phyloP scores from a whole-genome alignment of 2,113 vertebrate species.

The Equus quagga region DNA sequence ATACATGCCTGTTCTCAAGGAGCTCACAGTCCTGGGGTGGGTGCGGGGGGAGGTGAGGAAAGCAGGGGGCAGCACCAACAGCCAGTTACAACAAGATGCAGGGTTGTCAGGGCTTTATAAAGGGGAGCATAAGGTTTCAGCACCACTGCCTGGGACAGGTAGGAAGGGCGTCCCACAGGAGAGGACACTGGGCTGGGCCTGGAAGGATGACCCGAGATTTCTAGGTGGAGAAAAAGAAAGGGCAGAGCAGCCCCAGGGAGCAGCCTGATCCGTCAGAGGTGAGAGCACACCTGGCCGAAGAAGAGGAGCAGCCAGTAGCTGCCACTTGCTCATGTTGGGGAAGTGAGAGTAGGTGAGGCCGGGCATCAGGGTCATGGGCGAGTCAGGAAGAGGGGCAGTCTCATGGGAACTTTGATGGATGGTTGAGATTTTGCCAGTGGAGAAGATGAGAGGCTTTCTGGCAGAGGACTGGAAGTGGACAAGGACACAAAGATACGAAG shows the following conservation, averaged over 20 bases:
- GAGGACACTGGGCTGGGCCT: background rate
- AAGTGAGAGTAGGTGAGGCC: background rate
- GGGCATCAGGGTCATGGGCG: background rate
- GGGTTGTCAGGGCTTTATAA: background rate
- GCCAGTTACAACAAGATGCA: background rate
- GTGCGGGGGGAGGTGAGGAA: background rate
- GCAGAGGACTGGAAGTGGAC: background rate
- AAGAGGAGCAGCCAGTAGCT: background rate
- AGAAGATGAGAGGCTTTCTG: background rate
- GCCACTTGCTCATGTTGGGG: background rate
- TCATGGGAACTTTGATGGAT: background rate
- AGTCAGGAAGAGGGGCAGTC: background rate
- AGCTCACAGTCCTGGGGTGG: background rate
- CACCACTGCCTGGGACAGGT: background rate
- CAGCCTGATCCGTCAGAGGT: background rate
- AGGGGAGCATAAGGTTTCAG: background rate
- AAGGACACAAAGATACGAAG: background rate
- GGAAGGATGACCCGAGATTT: background rate
- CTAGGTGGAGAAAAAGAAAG: background rate
- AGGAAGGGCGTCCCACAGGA: background rate
- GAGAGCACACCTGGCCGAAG: background rate
- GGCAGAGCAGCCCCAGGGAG: background rate
- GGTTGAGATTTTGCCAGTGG: background rate
- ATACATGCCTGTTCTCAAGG: background rate
- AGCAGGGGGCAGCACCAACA: background rate